Evolutionary conservation across 2,888 invertebrate species (phyloP).

Genomic region (Drosophila niveifrons): DNA sequence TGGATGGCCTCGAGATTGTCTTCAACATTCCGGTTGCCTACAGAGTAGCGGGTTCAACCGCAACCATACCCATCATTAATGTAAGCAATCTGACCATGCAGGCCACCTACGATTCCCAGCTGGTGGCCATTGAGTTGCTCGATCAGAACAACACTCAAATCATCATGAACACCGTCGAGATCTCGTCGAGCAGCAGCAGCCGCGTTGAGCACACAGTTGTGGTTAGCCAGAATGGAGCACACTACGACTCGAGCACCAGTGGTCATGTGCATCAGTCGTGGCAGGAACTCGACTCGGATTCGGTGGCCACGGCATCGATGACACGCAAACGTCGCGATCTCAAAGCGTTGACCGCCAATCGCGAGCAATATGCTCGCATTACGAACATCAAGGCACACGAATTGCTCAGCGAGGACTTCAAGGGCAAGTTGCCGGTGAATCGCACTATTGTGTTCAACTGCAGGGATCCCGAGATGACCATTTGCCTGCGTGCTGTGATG

Average conservation of each 20-base stretch:
- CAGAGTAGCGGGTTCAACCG: slow-evolving; percentile 73
- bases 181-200: slow-evolving; percentile 51
- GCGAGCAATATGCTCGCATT: slow-evolving; percentile 82
- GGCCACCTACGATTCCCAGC: slow-evolving; percentile 82
- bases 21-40: slow-evolving; percentile 84
- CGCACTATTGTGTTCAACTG: slow-evolving; percentile 85
- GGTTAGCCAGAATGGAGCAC: slow-evolving; percentile 48
- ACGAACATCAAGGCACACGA: slow-evolving; percentile 78
- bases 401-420: slow-evolving; percentile 81
- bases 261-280: slow-evolving; percentile 62
- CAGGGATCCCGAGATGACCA: slow-evolving; percentile 79
- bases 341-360: slow-evolving; percentile 71
- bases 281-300: slow-evolving; percentile 57
- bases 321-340: slow-evolving; percentile 74
- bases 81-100: slow-evolving; percentile 83
- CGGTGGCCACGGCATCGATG: slow-evolving; percentile 71
- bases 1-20: slow-evolving; percentile 81
- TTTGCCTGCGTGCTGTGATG: slow-evolving; percentile 83
- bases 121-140: slow-evolving; percentile 77
- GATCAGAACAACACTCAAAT: slow-evolving; percentile 83
- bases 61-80: slow-evolving; percentile 81
- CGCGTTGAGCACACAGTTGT: slow-evolving; percentile 31
- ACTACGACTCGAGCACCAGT: slow-evolving; percentile 66
- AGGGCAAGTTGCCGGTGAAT: slow-evolving; percentile 83
- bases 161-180: slow-evolving; percentile 80